Base-by-base conservation (phyloP, 2,797 vertebrate genomes). In the Scleropages formosus region DNA sequence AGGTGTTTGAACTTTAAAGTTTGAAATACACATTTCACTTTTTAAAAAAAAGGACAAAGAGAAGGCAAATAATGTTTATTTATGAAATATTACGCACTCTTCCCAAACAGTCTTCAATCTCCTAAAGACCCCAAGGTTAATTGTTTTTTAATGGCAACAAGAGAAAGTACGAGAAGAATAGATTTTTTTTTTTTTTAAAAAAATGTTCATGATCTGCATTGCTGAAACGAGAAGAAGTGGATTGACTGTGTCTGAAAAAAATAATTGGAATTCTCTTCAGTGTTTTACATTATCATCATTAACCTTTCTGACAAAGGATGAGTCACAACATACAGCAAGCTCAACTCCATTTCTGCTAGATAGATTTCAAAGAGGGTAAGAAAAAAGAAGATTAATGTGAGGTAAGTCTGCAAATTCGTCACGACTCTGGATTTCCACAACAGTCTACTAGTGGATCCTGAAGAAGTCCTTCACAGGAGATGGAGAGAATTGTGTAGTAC, bases 301-400 rank as follows among this genome's bases (percentile, higher is more conserved):
- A 70, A 82, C 70, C 75, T 77, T 77, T 77, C 59, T 22, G 67
- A 58, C 51, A 24, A 79, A 73, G 18, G 59, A 69, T 69, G 62
- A 73, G 62, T 79, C 74, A 73, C 31, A 76, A 46, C 18, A 31
- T 31, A 63, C 22, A 67, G 44, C 65, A 24, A 61, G 49, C 67
- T 71, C 11, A 62, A 76, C 18, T 49, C n/a, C 46, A 63, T 24
- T 73, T 62, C 72, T 59, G 44, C 24, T 49, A 26, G 13, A 62
- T 24, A 31, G 10, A 53, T 63, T 63, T 63, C n/a, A 53, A 18
- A 51, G 62, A 58, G n/a, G 53, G 53, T 12, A 56, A 56, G 18
- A 60, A 56, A 47, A 47, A 58, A 56, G 22, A 67, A 39, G 58
- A 71, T 49, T 46, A 76, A 71, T 31, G 67, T 62, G 56, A 75